A percentile compares a stretch with the other conserved stretches of the same genome.
Evolutionary conservation across 2,888 invertebrate species (phyloP).

Genomic region (Oscheius sp.): DNA sequence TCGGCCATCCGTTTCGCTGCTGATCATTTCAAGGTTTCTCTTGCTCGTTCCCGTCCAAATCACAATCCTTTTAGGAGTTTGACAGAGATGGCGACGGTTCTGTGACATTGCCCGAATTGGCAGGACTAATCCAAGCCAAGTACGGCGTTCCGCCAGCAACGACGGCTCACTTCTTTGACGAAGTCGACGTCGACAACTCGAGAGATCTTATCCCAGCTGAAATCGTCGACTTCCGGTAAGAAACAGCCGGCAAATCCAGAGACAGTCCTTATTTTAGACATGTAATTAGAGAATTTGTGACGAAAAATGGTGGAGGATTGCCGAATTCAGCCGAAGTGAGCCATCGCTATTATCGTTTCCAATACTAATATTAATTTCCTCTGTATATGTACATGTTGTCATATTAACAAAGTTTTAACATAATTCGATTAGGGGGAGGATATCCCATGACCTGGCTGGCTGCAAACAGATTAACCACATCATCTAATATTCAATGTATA

Average conservation of each 20-base stretch:
- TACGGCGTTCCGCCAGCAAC: conserved; percentile 63
- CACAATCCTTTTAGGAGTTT: conserved; percentile 56
- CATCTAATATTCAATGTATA: background rate
- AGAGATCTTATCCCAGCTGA: conserved; percentile 68
- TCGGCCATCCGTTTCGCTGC: conserved; percentile 71
- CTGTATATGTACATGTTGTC: conserved; percentile 12
- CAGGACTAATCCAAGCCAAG: conserved; percentile 65
- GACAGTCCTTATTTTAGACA: background rate
- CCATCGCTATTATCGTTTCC: background rate
- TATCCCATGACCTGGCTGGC: background rate
- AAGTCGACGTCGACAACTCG: conserved; percentile 67
- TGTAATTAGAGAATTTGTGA: conserved; percentile 21
- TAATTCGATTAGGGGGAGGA: background rate
- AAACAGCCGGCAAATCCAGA: background rate
- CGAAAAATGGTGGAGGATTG: background rate
- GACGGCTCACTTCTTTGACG: conserved; percentile 63
- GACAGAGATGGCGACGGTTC: conserved; percentile 66
- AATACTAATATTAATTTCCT: background rate
- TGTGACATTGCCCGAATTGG: conserved; percentile 68
- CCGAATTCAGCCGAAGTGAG: conserved; percentile 23
- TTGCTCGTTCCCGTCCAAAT: background rate
- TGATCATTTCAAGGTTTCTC: conserved; percentile 66
- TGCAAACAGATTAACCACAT: background rate
- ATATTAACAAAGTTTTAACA: conserved; percentile 8
- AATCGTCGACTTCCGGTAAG: conserved; percentile 69